These are phyloP conservation scores for Lasioglossum calceatum DNA, from an alignment of 2,888 invertebrate species.

Conservation along the genomic window DNA sequence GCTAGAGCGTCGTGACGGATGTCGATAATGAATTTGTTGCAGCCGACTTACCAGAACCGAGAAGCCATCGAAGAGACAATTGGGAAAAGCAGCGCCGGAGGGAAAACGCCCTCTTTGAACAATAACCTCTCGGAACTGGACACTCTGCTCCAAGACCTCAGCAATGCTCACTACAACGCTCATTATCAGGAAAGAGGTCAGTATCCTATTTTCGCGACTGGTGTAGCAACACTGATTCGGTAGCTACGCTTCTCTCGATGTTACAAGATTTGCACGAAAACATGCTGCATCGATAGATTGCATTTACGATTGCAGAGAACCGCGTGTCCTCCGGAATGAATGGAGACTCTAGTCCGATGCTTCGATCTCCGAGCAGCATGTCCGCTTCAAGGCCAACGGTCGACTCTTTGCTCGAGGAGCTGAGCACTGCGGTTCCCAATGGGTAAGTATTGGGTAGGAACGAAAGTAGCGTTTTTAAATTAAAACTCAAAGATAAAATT, in stretches of 20 bases:
- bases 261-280: not conserved
- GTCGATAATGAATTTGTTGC: constrained; percentile 74
- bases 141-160: constrained; percentile 95
- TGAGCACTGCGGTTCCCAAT: constrained; percentile 91
- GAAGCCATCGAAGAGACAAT: constrained; percentile 85
- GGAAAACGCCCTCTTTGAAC: constrained; percentile 86
- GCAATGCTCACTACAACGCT: constrained; percentile 89
- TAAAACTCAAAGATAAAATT: no score
- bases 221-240: not conserved
- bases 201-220: constrained; percentile 6
- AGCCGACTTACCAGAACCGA: constrained; percentile 89
- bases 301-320: constrained; percentile 71
- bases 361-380: constrained; percentile 81
- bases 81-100: constrained; percentile 82
- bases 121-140: constrained; percentile 96
- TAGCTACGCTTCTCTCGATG: not conserved
- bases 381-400: constrained; percentile 89
- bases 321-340: constrained; percentile 73
- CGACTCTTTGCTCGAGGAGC: constrained; percentile 95
- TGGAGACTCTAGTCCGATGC: constrained; percentile 79
- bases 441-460: constrained; percentile 86
- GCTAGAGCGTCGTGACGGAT: not conserved
- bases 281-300: not conserved
- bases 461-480: no score
- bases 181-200: constrained; percentile 84